Conservation (phyloP, 1,140 invertebrate species). For the Drosophila albomicans region DNA sequence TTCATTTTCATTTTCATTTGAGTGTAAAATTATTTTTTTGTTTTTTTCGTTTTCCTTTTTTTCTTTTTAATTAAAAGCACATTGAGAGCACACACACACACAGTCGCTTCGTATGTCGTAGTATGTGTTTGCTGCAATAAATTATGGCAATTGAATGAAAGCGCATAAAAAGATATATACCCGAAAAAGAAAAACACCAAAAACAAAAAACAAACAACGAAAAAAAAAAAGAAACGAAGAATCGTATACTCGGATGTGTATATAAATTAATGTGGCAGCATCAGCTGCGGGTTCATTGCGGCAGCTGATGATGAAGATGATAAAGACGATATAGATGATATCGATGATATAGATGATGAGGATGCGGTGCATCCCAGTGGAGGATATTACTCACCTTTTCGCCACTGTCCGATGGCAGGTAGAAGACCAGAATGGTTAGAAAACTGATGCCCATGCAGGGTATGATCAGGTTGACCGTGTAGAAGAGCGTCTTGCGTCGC, state of each 20-base stretch:
- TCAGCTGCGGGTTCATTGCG: slow-evolving; percentile 27
- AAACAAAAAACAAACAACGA: neutral
- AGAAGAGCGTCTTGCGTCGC: slow-evolving; percentile 98
- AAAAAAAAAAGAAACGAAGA: neutral
- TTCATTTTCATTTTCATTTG: slow-evolving; percentile 56
- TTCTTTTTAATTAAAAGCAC: slow-evolving; percentile 75
- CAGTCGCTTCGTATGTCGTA: neutral
- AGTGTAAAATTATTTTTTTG: slow-evolving; percentile 62
- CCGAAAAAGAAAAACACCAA: slow-evolving; percentile 13
- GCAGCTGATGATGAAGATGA: neutral
- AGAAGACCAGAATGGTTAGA: slow-evolving; percentile 99
- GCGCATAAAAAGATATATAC: slow-evolving; percentile 16
- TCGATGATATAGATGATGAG: neutral
- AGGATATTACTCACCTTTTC: slow-evolving; percentile 93
- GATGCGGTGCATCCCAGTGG: neutral
- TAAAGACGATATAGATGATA: no score
- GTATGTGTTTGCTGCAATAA: slow-evolving; percentile 49
- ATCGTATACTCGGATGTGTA: neutral
- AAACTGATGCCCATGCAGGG: slow-evolving; percentile 99
- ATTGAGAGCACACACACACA: slow-evolving; percentile 28
- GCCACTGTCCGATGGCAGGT: slow-evolving; percentile 98
- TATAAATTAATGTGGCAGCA: slow-evolving; percentile 17
- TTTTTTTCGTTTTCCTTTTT: slow-evolving; percentile 22
- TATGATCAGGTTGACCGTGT: slow-evolving; percentile 98
- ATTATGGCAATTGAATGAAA: slow-evolving; percentile 63